Conservation (phyloP, 92 coral and sea anemone genomes). For the Metridium senile region DNA sequence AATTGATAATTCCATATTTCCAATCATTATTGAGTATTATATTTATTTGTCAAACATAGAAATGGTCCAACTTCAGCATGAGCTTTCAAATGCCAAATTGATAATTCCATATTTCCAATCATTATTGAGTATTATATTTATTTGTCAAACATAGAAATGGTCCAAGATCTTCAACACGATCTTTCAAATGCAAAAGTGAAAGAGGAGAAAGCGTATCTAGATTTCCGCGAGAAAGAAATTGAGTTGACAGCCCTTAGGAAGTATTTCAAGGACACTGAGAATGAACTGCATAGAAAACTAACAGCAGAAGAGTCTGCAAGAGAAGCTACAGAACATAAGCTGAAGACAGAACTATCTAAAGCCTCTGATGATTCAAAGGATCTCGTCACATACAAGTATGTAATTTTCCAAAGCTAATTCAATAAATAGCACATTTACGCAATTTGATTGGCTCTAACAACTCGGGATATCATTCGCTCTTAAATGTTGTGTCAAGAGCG, state of each 20-base stretch:
- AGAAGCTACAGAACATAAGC: constrained; percentile 76
- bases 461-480: too few relatives aligned
- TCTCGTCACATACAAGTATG: constrained; percentile 83
- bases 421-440: too few relatives aligned
- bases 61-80: too few relatives aligned
- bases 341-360: constrained; percentile 71
- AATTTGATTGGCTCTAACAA: too few relatives aligned
- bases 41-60: too few relatives aligned
- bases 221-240: constrained; percentile 80
- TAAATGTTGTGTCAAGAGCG: too few relatives aligned
- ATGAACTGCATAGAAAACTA: constrained; percentile 73
- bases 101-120: background rate
- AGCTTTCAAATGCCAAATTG: too few relatives aligned
- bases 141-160: too few relatives aligned
- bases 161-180: constrained; percentile 60
- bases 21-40: too few relatives aligned
- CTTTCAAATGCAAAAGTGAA: constrained; percentile 56
- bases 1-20: too few relatives aligned
- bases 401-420: too few relatives aligned
- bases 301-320: constrained; percentile 94
- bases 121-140: too few relatives aligned
- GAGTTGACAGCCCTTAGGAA: constrained; percentile 75
- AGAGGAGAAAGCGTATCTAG: constrained; percentile 68
- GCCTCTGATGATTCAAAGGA: constrained; percentile 87
- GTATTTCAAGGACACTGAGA: constrained; percentile 90